These are phyloP conservation scores for Phylloscopus trochilus DNA, from an alignment of 2,113 vertebrate genomes.

Conservation along the genomic window DNA sequence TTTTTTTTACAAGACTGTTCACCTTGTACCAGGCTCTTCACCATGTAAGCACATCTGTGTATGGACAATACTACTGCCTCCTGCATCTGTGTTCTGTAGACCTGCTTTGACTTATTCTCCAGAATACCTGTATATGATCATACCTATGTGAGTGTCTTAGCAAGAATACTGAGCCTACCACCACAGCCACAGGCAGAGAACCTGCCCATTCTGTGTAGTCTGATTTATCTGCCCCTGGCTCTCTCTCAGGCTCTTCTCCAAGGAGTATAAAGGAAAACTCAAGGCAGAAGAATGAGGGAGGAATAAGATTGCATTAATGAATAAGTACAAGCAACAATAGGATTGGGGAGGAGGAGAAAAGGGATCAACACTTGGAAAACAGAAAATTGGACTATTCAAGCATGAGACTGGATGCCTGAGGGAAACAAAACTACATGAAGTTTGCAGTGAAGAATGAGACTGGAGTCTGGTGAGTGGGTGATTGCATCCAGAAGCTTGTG, in stretches of 20 bases:
- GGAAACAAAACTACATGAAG: not conserved
- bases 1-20: not conserved
- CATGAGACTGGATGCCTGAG: not conserved
- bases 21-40: not conserved
- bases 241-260: not conserved
- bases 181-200: not conserved
- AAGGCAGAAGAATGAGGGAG: not conserved
- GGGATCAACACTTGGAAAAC: accelerated
- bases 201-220: not conserved
- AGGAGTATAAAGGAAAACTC: not conserved
- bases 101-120: not conserved
- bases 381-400: not conserved
- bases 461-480: not conserved
- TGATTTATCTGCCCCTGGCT: not conserved
- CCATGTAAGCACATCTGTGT: not conserved
- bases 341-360: not conserved
- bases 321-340: not conserved
- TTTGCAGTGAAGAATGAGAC: not conserved
- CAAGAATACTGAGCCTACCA: not conserved
- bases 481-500: not conserved
- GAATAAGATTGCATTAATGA: not conserved
- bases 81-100: not conserved
- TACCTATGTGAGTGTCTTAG: accelerated
- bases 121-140: not conserved
- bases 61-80: not conserved